Evolutionary conservation across 1,140 invertebrate genomes (phyloP).

Genomic region (Bombus ignitus): DNA sequence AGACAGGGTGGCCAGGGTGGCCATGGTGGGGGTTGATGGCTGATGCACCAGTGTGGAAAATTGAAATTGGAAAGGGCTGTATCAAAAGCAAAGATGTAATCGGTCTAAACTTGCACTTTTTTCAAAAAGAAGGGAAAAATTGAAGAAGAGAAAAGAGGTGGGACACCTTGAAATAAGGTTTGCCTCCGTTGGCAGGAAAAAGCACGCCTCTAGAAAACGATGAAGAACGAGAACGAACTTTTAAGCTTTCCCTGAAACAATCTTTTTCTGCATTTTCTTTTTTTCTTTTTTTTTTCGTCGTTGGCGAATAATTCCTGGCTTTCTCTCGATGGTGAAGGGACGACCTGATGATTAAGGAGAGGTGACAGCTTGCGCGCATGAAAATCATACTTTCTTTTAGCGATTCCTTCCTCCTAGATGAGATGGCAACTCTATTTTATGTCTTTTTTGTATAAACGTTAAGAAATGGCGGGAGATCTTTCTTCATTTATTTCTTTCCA

Average conservation of each 20-base stretch:
- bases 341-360: too few relatives aligned
- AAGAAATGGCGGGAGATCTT: not conserved
- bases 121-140: not conserved
- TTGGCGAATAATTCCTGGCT: not conserved
- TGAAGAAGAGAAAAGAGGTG: too few relatives aligned
- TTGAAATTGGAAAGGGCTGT: conserved; percentile 24
- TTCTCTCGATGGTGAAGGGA: not conserved
- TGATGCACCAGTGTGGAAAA: not conserved
- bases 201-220: not conserved
- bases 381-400: too few relatives aligned
- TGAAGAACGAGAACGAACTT: not conserved
- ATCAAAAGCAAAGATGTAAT: not conserved
- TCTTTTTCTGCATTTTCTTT: not conserved
- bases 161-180: not conserved
- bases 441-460: too few relatives aligned
- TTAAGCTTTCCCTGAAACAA: not conserved
- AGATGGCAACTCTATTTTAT: too few relatives aligned
- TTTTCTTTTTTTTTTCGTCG: not conserved
- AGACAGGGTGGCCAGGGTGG: not conserved
- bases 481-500: not conserved
- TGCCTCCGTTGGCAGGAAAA: too few relatives aligned
- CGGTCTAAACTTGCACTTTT: not conserved
- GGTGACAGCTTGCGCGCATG: too few relatives aligned
- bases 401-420: too few relatives aligned
- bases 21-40: not conserved